A percentile compares a stretch with the other conserved stretches of the same genome.
Conservation (phyloP, 1,140 invertebrate species). For the Kradibia gibbosae region DNA sequence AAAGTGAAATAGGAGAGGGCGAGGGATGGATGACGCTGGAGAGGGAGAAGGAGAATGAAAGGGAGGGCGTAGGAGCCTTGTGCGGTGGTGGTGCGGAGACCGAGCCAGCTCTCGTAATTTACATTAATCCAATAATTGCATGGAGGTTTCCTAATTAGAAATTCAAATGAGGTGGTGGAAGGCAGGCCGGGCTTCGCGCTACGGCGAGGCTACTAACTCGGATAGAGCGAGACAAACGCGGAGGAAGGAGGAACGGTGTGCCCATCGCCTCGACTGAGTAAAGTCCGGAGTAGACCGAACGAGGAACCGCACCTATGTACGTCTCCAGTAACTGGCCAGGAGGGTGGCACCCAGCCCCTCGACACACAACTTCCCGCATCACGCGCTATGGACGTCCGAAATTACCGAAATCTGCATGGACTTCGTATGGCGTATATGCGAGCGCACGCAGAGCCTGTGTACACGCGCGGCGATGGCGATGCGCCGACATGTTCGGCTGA, state of each 20-base stretch:
- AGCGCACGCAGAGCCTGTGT: neutral
- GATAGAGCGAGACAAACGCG: slow-evolving; percentile 39
- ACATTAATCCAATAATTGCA: slow-evolving; percentile 95
- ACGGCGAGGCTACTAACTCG: slow-evolving; percentile 71
- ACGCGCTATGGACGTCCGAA: slow-evolving; percentile 64
- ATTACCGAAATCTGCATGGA: slow-evolving; percentile 68
- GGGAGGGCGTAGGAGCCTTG: slow-evolving; percentile 63
- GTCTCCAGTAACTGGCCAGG: slow-evolving; percentile 54
- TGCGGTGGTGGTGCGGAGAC: slow-evolving; percentile 72
- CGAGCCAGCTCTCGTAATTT: slow-evolving; percentile 87
- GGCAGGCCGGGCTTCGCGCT: slow-evolving; percentile 59
- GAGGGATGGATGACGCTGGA: slow-evolving; percentile 39
- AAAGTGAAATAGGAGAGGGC: slow-evolving; percentile 58
- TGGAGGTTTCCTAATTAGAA: slow-evolving; percentile 92
- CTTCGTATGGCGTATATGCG: slow-evolving; percentile 6
- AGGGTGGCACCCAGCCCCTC: slow-evolving; percentile 41
- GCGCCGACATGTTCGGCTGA: neutral
- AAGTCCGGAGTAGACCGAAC: slow-evolving; percentile 63
- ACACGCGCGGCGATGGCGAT: neutral
- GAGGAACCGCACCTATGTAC: slow-evolving; percentile 34
- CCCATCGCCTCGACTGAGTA: slow-evolving; percentile 65
- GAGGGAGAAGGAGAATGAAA: slow-evolving; percentile 37
- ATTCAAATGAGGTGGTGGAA: slow-evolving; percentile 89
- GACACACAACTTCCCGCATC: slow-evolving; percentile 64
- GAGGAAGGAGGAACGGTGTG: slow-evolving; percentile 52